A percentile compares a stretch with the other conserved stretches of the same genome.
Evolutionary conservation across 2,797 vertebrate genomes (phyloP).

Genomic region (Clarias platycephalus): DNA sequence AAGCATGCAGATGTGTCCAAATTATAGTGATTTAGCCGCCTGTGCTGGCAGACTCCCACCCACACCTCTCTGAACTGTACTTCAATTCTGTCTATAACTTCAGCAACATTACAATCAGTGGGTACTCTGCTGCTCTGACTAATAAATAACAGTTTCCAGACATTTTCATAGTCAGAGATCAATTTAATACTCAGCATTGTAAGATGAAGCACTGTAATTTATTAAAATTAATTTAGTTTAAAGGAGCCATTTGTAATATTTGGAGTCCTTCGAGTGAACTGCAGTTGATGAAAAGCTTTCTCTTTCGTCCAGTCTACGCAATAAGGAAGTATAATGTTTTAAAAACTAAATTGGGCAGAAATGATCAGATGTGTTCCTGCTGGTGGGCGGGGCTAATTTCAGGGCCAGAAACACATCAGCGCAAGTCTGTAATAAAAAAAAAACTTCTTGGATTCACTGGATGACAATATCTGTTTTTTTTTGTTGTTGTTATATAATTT

Average conservation of each 20-base stretch:
- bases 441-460: too few species aligned
- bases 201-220: not conserved
- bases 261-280: not conserved
- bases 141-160: not conserved
- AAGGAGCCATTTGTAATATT: not conserved
- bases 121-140: not conserved
- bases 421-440: too few species aligned
- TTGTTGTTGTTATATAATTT: too few species aligned
- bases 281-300: not conserved
- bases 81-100: not conserved
- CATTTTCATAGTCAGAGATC: not conserved
- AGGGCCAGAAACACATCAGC: not conserved
- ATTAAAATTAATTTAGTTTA: not conserved
- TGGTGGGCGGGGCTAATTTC: not conserved
- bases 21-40: slow-evolving; percentile 13
- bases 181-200: not conserved
- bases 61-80: not conserved
- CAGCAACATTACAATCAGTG: not conserved
- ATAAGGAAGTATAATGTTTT: not conserved
- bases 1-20: not conserved
- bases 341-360: not conserved
- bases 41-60: not conserved
- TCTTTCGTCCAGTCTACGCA: not conserved
- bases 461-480: too few species aligned
- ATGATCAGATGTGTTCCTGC: not conserved